Base-by-base conservation (phyloP, 2,888 invertebrate genomes). In the Yponomeuta malinellus region DNA sequence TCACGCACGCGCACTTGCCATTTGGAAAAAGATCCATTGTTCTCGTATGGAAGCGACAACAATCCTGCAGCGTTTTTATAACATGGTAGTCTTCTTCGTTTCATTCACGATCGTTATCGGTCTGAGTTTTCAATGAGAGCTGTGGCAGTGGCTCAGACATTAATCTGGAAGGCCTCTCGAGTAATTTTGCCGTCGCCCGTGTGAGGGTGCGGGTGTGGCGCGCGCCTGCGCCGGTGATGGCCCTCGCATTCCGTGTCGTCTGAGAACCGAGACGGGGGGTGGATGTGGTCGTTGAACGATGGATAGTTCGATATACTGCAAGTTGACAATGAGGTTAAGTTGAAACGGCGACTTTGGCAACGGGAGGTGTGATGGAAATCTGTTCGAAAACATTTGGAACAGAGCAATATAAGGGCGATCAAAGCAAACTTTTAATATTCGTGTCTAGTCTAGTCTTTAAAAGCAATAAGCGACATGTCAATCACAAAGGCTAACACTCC, bases 261-360 rank as follows among this genome's bases (percentile, higher is more conserved):
- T 78, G 97, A 96, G 93, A 97, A 97, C 75, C 97, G 95, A 81
- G 96, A 95, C 81, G 97, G 97, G 80, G 97, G 97, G 92, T 97
- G 96, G 83, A 96, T 96, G 88, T 96, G 95, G 82, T 96, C 96
- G 93, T 95, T 96, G 93, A 95, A 96, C 87, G 95, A 96, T 79
- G 95, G 95, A 89, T 95, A 95, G 88, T 95, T 95, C 78, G 95
- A 95, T 93, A 95, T 95, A 93, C 95, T 95, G 92, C 76, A 91
- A 83, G 65, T 12, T 48, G 59, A 69, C 10, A 37, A 68, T 68
- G 23, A 12, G 65, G 37, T 31, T 43, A 48, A 48, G 29, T 52
- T 69, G 48, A 69, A 48, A 64, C 64, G 64, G 31, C 23, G 64
- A 65, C 31, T 65, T 29, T 65, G 1, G 33, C 29, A 31, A 10